Conservation (phyloP, 2,888 invertebrate genomes). For the Gibbula magus region DNA sequence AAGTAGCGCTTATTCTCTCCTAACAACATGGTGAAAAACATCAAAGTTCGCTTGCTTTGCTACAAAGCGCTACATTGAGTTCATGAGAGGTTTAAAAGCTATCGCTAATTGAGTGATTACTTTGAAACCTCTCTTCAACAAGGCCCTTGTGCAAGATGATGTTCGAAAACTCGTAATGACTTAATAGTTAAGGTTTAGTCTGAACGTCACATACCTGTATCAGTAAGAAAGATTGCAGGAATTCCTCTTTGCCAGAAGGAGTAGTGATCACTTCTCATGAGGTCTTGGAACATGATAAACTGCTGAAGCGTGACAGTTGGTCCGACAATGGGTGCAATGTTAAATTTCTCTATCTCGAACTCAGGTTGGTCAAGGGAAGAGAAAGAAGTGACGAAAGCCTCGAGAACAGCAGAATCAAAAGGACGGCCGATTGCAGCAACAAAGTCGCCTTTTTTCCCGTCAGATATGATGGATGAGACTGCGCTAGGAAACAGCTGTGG, state of each 20-base stretch:
- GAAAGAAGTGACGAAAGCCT: not conserved
- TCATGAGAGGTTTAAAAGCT: too few relatives aligned
- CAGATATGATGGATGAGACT: not conserved
- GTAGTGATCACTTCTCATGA: not conserved
- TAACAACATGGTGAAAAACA: too few relatives aligned
- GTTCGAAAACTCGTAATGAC: too few relatives aligned
- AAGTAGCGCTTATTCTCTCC: too few relatives aligned
- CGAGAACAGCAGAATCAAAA: not conserved
- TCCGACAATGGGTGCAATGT: not conserved
- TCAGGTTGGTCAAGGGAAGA: not conserved
- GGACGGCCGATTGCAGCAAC: not conserved
- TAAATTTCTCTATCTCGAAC: not conserved
- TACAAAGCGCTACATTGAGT: too few relatives aligned
- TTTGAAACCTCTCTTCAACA: too few relatives aligned
- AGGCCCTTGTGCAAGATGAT: too few relatives aligned
- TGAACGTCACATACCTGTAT: not conserved
- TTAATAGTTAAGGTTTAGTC: too few relatives aligned
- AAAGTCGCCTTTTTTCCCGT: not conserved
- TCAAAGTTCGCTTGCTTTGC: too few relatives aligned
- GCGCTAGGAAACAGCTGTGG: not conserved
- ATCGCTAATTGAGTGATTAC: too few relatives aligned
- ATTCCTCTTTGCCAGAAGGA: not conserved
- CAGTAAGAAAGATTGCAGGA: not conserved
- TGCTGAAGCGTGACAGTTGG: not conserved
- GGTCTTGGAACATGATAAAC: not conserved